Evolutionary conservation across 2,113 vertebrate genomes (phyloP), one percentile per base, ranked within the genome.

Genomic region (Empidonax alnorum): DNA sequence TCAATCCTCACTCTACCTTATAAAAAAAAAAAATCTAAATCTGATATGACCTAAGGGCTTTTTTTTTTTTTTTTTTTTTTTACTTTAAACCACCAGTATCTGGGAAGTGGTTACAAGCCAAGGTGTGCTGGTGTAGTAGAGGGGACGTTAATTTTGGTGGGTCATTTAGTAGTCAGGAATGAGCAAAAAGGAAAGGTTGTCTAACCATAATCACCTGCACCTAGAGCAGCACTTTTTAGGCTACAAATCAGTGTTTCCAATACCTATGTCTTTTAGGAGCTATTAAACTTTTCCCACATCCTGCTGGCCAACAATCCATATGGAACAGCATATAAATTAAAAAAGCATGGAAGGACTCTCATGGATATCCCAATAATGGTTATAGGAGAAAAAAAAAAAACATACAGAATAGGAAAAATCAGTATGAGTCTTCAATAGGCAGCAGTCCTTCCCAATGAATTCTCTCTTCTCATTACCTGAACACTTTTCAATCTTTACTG

Each of bases 101-200:
- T 72, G 44, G 25, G 20, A 55, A 80, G 6, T 41, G 30, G 14
- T 81, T 85, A 55, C 25, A 87, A 87, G 58, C 37, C 6, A 28
- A 67, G 13, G 14, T 72, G 19, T 49, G 30, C 31, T 55, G 20
- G 11, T 78, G 2, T 44, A 33, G 50, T 49, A 59, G 31, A 39
- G 15, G 25, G 20, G 21, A 6, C 19, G 33, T 46, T 75, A 25
- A 44, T 79, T 92, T 84, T 59, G 17, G 6, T 49, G 35, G 56
- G 2, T 9, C 4, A 46, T 74, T 18, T 58, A 5, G 3, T 39
- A 63, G 14, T 30, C 0, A 0, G 12, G 9, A 68, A 47, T 22
- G 7, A 30, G 8, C 24, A 33, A 72, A 82, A 85, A 42, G 9
- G 6, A 63, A 30, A 15, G 33, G 28, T 8, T 17, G 50, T 67